Base-by-base conservation (phyloP, 2,797 vertebrate genomes). In the Sitta carolinensis region DNA sequence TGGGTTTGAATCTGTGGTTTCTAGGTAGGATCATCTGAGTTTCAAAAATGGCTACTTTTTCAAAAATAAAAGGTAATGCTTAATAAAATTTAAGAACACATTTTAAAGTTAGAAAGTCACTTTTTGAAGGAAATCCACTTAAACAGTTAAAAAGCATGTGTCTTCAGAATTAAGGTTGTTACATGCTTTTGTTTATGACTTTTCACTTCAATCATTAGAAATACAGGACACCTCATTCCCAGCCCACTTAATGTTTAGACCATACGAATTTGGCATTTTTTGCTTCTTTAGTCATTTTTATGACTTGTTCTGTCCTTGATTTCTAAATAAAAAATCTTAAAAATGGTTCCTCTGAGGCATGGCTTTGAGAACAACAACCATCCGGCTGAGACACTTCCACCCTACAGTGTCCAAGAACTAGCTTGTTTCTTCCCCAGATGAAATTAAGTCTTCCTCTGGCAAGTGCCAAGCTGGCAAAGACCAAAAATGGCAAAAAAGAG, bases 191-290 rank as follows among this genome's bases (percentile, higher is more conserved):
- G 51, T 84, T 78, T 36, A 59, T 52, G 70, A 79, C 30, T 77
- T 80, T 77, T 80, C 26, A 52, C 25, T 89, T 80, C 85, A 57
- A 30, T 10, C 42, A 27, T 36, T 30, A 77, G 34, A 87, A 87
- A 95, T 20, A 58, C 11, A 89, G 87, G 58, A 95, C 93, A 87
- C 68, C 87, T 85, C 43, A 69, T 96, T 87, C 93, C 85, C 47
- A 92, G 50, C 64, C 36, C 54, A 78, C 63, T 93, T 85, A 74
- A 93, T 78, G 66, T 48, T 94, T 66, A 75, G 76, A 69, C 66
- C 79, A 91, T 85, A 81, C 13, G 72, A 64, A 58, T 61, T 20
- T 62, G 58, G 75, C n/a, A 72, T 72, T 92, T 92, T 89, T 90
- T 48, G 76, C 70, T 73, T 80, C 83, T 78, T 76, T 58, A 86